Conservation (phyloP, 37 sponge, comb jelly and placozoan genomes). For the Geodia barretti region DNA sequence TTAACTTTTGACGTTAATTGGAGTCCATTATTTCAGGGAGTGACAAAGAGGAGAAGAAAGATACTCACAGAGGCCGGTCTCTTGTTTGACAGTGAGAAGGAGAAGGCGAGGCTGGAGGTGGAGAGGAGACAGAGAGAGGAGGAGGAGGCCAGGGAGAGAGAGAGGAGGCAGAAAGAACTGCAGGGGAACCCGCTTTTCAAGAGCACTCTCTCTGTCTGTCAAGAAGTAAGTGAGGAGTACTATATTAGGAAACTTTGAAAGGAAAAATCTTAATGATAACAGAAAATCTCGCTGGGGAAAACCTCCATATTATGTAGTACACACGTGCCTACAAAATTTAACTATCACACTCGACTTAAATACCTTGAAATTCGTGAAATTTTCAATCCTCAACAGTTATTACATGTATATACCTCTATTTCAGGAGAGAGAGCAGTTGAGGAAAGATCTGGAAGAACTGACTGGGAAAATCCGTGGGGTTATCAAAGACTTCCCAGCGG, state of each 20-base stretch:
- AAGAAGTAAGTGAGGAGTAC: neutral
- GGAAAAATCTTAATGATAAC: no score
- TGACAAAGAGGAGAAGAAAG: conserved; percentile 25
- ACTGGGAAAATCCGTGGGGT: neutral
- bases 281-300: no score
- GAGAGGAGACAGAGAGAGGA: neutral
- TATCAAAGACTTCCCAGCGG: neutral
- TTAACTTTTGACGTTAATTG: no score
- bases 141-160: neutral
- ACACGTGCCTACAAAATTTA: no score
- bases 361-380: no score
- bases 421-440: neutral
- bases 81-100: neutral
- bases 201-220: neutral
- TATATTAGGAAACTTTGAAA: no score
- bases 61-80: conserved; percentile 37
- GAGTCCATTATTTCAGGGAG: conserved; percentile 11
- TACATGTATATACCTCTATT: neutral
- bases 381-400: neutral
- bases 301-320: no score
- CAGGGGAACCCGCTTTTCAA: neutral
- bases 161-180: neutral
- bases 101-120: neutral
- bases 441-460: neutral
- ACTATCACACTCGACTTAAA: no score